Evolutionary conservation across 1,140 invertebrate genomes (phyloP).

Genomic region (Limonius californicus): DNA sequence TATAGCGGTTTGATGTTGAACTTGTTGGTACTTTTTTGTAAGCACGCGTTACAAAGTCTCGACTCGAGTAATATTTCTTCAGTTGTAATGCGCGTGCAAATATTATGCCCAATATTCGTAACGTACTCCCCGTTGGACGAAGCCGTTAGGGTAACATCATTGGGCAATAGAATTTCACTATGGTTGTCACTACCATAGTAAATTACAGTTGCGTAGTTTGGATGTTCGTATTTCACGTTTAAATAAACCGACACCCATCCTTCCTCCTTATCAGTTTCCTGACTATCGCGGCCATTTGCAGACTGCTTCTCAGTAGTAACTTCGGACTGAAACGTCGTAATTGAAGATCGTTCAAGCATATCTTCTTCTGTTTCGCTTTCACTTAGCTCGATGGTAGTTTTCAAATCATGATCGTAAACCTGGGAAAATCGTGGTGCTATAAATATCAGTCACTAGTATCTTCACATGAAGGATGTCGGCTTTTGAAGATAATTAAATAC

Average conservation of each 20-base stretch:
- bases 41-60: background rate
- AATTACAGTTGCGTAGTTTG: conserved; percentile 25
- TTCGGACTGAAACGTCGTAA: too few relatives aligned
- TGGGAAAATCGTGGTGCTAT: too few relatives aligned
- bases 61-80: background rate
- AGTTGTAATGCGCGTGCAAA: background rate
- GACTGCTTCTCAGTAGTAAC: background rate
- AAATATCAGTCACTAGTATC: too few relatives aligned
- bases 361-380: too few relatives aligned
- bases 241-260: conserved; percentile 28
- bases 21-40: background rate
- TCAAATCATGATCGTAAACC: too few relatives aligned
- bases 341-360: too few relatives aligned
- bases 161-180: background rate
- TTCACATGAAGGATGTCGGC: too few relatives aligned
- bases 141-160: background rate
- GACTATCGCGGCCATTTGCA: too few relatives aligned
- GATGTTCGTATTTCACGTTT: conserved; percentile 26
- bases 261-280: background rate
- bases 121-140: background rate
- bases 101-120: background rate
- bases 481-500: too few relatives aligned
- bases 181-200: conserved; percentile 11
- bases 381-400: too few relatives aligned
- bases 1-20: background rate